Base-by-base conservation (phyloP, 2,888 invertebrate species). In the Synergus japonicus region DNA sequence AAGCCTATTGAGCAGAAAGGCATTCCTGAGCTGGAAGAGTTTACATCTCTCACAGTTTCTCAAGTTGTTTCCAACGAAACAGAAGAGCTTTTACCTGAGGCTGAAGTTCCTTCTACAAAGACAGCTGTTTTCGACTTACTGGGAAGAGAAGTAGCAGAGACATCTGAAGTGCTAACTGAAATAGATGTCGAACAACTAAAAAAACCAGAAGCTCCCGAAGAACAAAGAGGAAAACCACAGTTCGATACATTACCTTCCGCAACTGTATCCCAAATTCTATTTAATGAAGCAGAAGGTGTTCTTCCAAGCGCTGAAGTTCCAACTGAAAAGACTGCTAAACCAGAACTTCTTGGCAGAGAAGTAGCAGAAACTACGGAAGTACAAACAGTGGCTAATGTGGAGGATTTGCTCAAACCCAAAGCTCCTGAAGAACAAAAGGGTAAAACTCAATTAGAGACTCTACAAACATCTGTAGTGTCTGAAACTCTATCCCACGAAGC, bases 71-170 rank as follows among this genome's bases (percentile, higher is more conserved):
- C 85, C 63, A 82, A 86, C 84, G 88, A 90, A 85, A 64, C 81
- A 81, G 86, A 90, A 86, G 78, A 86, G 7, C 46, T 60, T 77
- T 76, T 88, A 12, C 41, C 65, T 37, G 81, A 43, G 54, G 9
- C 69, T 13, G 78, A 82, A 22, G 1, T 60, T 22, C 84, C 84
- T 0, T 76, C 49, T 46, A 58, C 79, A 77, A 87, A 85, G 77
- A 84, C 60, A 13, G 88, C 88, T 13, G 9, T 73, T 66, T 22
- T 81, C 79, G 78, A 81, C 77, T 82, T 93, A 37, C 86, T 89
- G 76, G 89, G 90, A 18, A 88, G 91, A 83, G 91, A 92, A 86
- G 88, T 91, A 60, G 92, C 92, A n/a, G 89, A 93, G 87, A 91
- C 91, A 79, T 83, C 81, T 44, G 87, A 91, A 79, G 81, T 90